phyloP scores from a whole-genome alignment of 1,140 invertebrate genomes.

The Trichomalopsis sarcophagae region DNA sequence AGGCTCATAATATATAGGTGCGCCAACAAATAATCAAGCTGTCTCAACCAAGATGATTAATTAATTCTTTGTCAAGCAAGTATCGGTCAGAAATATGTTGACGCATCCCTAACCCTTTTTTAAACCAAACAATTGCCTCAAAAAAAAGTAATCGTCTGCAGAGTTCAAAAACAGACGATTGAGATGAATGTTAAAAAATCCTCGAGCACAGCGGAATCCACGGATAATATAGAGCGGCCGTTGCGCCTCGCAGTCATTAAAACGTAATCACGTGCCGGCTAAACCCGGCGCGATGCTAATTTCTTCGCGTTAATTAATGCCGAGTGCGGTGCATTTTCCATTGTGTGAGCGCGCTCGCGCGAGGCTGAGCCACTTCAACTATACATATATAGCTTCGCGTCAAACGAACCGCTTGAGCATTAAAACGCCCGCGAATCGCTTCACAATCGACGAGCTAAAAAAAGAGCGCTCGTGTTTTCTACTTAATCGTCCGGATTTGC shows the following conservation, averaged over 20 bases:
- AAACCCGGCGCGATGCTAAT: slow-evolving; percentile 64
- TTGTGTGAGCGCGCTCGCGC: slow-evolving; percentile 61
- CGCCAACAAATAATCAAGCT: no score
- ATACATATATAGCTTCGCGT: slow-evolving; percentile 55
- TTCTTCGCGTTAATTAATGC: slow-evolving; percentile 72
- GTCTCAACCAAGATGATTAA: no score
- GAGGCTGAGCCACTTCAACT: slow-evolving; percentile 28
- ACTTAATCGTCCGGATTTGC: slow-evolving; percentile 6
- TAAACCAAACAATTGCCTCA: not conserved
- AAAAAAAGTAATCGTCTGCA: not conserved
- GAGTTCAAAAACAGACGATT: not conserved
- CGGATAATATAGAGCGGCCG: not conserved
- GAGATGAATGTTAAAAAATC: slow-evolving; percentile 19
- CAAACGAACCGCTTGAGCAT: slow-evolving; percentile 52
- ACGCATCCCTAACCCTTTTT: no score
- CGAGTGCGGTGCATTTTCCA: slow-evolving; percentile 57
- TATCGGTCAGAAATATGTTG: no score
- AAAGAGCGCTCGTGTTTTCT: not conserved
- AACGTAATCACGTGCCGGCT: slow-evolving; percentile 68
- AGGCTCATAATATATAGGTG: no score
- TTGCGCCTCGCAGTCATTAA: slow-evolving; percentile 63
- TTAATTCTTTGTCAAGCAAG: no score
- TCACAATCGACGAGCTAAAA: not conserved
- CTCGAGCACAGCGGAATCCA: not conserved
- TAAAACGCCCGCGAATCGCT: slow-evolving; percentile 10